A percentile compares a stretch with the other conserved stretches of the same genome.
phyloP scores from a whole-genome alignment of 2,888 invertebrate genomes.

The Amblyjoppa fuscipennis region DNA sequence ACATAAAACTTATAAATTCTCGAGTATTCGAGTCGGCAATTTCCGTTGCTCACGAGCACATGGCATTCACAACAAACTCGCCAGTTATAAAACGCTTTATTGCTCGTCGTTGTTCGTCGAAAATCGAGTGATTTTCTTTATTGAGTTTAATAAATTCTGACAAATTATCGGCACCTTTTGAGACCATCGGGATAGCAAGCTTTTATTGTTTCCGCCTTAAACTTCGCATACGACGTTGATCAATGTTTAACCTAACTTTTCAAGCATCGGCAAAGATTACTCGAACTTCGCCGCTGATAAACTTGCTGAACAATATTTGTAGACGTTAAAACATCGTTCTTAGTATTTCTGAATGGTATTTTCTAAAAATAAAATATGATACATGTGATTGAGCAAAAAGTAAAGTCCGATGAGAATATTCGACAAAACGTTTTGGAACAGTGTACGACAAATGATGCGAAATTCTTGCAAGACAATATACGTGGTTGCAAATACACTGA shows the following conservation, averaged over 20 bases:
- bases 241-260: slow-evolving; percentile 28
- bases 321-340: background rate
- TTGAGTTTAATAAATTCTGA: background rate
- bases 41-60: slow-evolving; percentile 56
- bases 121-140: background rate
- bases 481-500: slow-evolving; percentile 83
- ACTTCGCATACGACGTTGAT: background rate
- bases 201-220: background rate
- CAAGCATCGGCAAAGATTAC: background rate
- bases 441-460: slow-evolving; percentile 62
- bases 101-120: background rate
- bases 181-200: background rate
- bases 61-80: slow-evolving; percentile 65
- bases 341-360: background rate
- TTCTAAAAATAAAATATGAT: background rate
- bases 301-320: background rate
- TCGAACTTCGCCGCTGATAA: background rate
- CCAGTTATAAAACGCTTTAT: background rate
- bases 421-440: background rate
- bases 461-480: slow-evolving; percentile 69
- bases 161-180: background rate
- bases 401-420: background rate
- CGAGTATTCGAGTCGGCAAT: slow-evolving; percentile 29
- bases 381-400: background rate
- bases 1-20: slow-evolving; percentile 11